phyloP scores from a whole-genome alignment of 2,888 invertebrate genomes.

The Ametastegia equiseti region DNA sequence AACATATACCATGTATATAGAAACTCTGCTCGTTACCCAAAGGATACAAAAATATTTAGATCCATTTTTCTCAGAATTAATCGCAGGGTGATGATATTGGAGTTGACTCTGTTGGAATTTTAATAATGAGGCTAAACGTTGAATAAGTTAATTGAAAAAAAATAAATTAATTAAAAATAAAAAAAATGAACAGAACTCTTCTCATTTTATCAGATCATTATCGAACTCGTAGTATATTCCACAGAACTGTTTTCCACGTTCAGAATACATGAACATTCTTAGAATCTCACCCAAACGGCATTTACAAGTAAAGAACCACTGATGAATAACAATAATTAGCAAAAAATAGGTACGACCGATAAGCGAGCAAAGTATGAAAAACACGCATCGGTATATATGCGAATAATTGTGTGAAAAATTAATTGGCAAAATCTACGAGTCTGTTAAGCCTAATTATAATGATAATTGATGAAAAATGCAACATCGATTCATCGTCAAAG shows the following conservation, averaged over 20 bases:
- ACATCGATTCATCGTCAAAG: background rate
- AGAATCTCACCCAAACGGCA: background rate
- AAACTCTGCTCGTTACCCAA: background rate
- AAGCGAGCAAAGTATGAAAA: background rate
- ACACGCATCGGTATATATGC: background rate
- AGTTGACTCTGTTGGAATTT: background rate
- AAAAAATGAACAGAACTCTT: background rate
- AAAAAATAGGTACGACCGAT: background rate
- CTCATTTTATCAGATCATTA: background rate
- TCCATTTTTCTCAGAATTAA: background rate
- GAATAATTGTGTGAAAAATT: background rate
- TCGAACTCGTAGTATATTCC: background rate
- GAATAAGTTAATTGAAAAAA: background rate
- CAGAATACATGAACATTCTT: background rate
- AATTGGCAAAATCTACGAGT: background rate
- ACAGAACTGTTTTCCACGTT: background rate
- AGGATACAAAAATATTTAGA: constrained; percentile 29
- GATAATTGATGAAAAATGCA: background rate
- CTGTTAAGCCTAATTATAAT: background rate
- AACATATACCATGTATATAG: too few relatives aligned
- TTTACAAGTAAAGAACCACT: too few relatives aligned
- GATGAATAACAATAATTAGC: background rate
- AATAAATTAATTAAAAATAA: background rate
- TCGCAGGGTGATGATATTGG: background rate
- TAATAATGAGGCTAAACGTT: background rate